Evolutionary conservation across 2,797 vertebrate species (phyloP), one percentile per base, ranked within the genome.

Genomic region (Ctenochaetus hawaiiensis): DNA sequence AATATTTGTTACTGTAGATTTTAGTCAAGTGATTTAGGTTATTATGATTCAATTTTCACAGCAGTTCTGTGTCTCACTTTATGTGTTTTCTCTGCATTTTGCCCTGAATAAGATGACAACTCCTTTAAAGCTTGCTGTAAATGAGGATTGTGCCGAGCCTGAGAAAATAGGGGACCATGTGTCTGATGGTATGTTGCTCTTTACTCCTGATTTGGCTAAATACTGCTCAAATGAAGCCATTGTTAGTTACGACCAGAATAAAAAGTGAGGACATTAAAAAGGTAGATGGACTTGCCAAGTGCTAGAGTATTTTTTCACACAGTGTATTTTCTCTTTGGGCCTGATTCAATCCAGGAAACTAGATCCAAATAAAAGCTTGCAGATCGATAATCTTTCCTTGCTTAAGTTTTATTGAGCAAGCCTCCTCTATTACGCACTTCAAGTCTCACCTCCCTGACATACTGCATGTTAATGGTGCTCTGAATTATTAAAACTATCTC

Each of bases 301-400:
- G 78, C 67, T 53, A 39, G 30, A 34, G 30, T 49, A 72, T 74
- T 69, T 78, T 72, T 66, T 73, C 63, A 75, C 61, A 81, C 66
- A 17, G 66, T 52, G 16, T 68, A 49, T 59, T 72, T 78, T 80
- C 67, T 70, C 47, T 43, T 73, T 66, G 23, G 52, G 63, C 67
- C 26, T 26, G 8, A 62, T 73, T 72, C 65, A 80, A 56, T 48
- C 26, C 56, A 68, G 81, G 81, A 76, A 84, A 82, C 26, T 51
- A 53, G 81, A 84, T 84, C 81, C 67, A 79, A 85, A 80, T 72
- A 77, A 76, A 83, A 64, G 65, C 76, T 44, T 72, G 20, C 69
- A 52, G 74, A 90, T 83, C 86, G 69, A 85, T 88, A 80, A 53
- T 74, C 65, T 59, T 52, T 66, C 69, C 57, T 67, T 22, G 37